Evolutionary conservation across 64 coral and sea anemone species (phyloP), one percentile per base, ranked within the genome.

Genomic region (Porites lutea): DNA sequence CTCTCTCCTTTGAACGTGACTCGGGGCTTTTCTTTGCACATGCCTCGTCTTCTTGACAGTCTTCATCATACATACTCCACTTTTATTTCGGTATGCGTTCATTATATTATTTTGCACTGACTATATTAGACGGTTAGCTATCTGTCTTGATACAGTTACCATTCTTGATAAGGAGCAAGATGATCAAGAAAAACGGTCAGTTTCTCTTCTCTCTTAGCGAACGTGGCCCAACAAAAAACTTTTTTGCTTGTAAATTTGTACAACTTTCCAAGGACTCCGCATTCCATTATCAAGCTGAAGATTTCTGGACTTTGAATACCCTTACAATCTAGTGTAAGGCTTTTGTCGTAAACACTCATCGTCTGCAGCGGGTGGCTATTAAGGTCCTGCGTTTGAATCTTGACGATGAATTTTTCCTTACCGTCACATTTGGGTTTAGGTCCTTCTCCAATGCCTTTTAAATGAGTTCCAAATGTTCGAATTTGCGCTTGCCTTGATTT

Each of bases 271-370:
- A 98, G 85, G 15, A 98, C 96, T 7, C 96, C 96, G 65, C 96
- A 98, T 79, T 98, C 90, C 96, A 92, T 92, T 60, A 95, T 95
- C 1, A 98, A 43, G 50, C 85, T 86, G 10, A 98, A 98, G 61
- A 98, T 88, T 43, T 89, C 93, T 8, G 93, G 96, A 49, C 96
- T 95, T 63, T 92, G 77, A 44, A 98, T 92, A n/a, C n/a, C n/a
- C 8, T 2, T 0, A 48, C 78, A 43, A 72, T 90, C 72, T 37
- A 93, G 21, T 2, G 50, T 75, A 2, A 90, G 15, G 47, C 87
- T 93, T 75, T 96, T 89, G 37, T 96, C 92, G 18, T 94, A 93
- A 14, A 90, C 69, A 46, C 1, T 2, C 1, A 94, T 20, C 18
- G 20, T 3, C 73, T 96, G 95, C 45, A 86, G 60, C 2, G 91